Evolutionary conservation across 2,113 vertebrate species (phyloP), one percentile per base, ranked within the genome.

Genomic region (Herpailurus yagouaroundi): DNA sequence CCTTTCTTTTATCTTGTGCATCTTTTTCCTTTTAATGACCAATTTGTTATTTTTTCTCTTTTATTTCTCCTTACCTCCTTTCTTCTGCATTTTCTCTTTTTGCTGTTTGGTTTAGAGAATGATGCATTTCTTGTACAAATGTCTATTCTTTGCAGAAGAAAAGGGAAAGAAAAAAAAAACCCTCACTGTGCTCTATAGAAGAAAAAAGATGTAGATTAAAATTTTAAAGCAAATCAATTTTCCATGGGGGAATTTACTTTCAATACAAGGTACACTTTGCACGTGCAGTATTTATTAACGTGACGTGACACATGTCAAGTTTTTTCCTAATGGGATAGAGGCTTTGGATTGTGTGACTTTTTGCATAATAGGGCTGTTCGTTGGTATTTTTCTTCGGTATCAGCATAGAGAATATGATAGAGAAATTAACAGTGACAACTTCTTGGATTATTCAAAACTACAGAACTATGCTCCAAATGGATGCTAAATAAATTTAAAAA

Each of bases 21-120:
- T 98, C 98, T 98, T 97, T 98, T 97, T 77, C 95, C 96, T 97
- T 98, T 98, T 98, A 98, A 99, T 94, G 96, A 98, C 88, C 98
- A 98, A 93, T 98, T 98, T 98, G 92, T 97, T 98, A 97, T 97
- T 95, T 98, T 96, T 93, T 68, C 93, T 73, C 90, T 86, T 95
- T 98, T 86, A 91, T 96, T 96, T 97, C 88, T 80, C 91, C 95
- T 97, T 98, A 88, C 96, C 87, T 91, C 84, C 66, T 96, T 96
- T 96, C 89, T 69, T 50, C 82, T 92, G 95, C 83, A 86, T 98
- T 92, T 97, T 98, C 97, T 95, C 86, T 91, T 79, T 97, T 97
- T 96, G 38, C 48, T 0, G 3, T 94, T 97, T 97, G 92, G 48
- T 94, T 96, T 97, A 94, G 48, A 94, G 73, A 97, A 95, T 36